Evolutionary conservation across 2,113 vertebrate genomes (phyloP).

Genomic region (Rhinolophus ferrumequinum): DNA sequence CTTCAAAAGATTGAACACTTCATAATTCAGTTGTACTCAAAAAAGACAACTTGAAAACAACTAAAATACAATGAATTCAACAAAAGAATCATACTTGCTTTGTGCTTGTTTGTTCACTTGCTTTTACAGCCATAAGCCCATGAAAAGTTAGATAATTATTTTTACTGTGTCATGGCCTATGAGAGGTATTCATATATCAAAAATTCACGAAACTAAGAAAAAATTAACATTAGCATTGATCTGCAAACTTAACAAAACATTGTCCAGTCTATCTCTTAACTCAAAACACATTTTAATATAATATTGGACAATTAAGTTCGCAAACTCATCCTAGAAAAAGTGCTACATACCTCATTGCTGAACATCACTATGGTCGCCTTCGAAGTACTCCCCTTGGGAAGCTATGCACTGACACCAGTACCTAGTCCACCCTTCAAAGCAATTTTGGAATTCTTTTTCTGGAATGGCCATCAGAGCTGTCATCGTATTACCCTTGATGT

Average conservation of each 20-base stretch:
- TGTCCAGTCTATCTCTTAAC: background rate
- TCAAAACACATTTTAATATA: background rate
- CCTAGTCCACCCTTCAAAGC: too few relatives aligned
- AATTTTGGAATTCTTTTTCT: too few relatives aligned
- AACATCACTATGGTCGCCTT: too few relatives aligned
- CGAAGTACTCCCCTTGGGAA: too few relatives aligned
- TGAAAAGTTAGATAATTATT: background rate
- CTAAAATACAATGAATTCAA: background rate
- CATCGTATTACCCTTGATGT: too few relatives aligned
- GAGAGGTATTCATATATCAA: background rate
- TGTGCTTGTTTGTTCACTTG: background rate
- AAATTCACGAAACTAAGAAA: background rate
- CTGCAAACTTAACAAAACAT: background rate
- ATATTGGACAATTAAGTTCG: too few relatives aligned
- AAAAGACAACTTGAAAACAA: constrained; percentile 14
- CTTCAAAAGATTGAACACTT: background rate
- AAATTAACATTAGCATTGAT: background rate
- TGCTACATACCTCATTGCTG: too few relatives aligned
- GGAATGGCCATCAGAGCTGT: too few relatives aligned
- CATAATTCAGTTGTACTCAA: background rate
- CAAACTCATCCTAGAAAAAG: too few relatives aligned
- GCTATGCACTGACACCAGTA: too few relatives aligned
- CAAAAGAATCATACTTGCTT: background rate
- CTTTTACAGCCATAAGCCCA: background rate
- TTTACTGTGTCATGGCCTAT: background rate